Base-by-base conservation (phyloP, 2,797 vertebrate species). In the Anabas testudineus region DNA sequence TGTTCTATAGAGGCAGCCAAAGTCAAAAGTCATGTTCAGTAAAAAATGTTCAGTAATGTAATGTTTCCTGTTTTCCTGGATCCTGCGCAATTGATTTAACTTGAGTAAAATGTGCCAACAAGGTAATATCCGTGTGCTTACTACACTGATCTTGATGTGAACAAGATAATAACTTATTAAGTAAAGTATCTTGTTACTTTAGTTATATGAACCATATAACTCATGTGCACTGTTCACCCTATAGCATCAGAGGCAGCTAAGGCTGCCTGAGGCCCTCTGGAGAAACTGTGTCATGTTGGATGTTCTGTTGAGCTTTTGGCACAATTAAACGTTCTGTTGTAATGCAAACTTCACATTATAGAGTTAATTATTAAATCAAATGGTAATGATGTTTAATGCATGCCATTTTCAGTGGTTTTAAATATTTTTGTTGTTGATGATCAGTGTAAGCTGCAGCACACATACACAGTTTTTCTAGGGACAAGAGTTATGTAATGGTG, bases 401-500 rank as follows among this genome's bases (percentile, higher is more conserved):
- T 61, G 30, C 42, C 34, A 32, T 46, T 19, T 24, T 16, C 21
- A 48, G 32, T 28, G 24, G 2, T 56, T 49, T 56, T 51, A 3
- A 39, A 39, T 36, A 14, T 39, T 39, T 13, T 8, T 41, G 43
- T 63, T 39, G 13, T 48, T 32, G 24, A 1, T 24, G 9, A 14
- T 53, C 52, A 22, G 7, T 46, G 2, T n/a, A 22, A 53, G 22
- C 26, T 67, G 32, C 32, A 59, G 22, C 57, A 47, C n/a, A 54
- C 26, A 57, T 39, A 32, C 12, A 15, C 49, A 41, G 34, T 36
- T 53, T 65, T 63, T 24, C 48, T 49, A 10, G 21, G 26, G 47
- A 47, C 12, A 26, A 5, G 18, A 45, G 67, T 87, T 84, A 87
- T 26, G 43, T 57, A 87, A 89, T 34, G 30, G 37, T 69, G 68